Percentiles rank a stretch among this genome's conserved stretches.
Evolutionary conservation across 2,797 vertebrate genomes (phyloP).

Genomic region (Amphiprion clarkii): DNA sequence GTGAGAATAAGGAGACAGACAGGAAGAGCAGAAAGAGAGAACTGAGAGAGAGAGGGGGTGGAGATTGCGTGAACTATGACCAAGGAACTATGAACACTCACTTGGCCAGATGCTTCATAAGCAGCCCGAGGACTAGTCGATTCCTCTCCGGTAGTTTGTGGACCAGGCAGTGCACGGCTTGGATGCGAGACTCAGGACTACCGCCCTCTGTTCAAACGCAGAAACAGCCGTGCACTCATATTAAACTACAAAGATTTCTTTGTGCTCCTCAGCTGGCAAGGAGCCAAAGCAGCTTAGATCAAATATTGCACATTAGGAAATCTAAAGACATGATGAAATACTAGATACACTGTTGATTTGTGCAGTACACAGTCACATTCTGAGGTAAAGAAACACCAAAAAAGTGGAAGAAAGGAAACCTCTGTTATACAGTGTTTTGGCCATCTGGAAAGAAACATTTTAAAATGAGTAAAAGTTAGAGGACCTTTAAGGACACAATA

Average conservation of each 20-base stretch:
- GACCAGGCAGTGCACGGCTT: conserved; percentile 94
- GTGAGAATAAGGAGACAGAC: conserved; percentile 85
- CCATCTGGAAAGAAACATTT: background rate
- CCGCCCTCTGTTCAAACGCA: conserved; percentile 87
- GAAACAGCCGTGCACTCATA: conserved; percentile 50
- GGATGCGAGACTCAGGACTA: conserved; percentile 94
- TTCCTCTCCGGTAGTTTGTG: conserved; percentile 97
- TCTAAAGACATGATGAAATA: conserved; percentile 42
- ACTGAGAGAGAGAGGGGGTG: conserved; percentile 64
- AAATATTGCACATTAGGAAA: conserved; percentile 41
- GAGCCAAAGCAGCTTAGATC: conserved; percentile 46
- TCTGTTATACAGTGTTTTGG: conserved; percentile 14
- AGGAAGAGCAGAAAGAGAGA: conserved; percentile 76
- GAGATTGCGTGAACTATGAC: conserved; percentile 72
- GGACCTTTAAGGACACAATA: conserved; percentile 42
- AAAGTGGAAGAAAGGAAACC: background rate
- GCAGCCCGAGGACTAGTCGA: conserved; percentile 94
- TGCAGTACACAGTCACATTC: conserved; percentile 2
- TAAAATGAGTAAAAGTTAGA: conserved; percentile 43
- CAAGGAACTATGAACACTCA: conserved; percentile 85
- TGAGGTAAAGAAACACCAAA: conserved; percentile 1
- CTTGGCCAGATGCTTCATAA: conserved; percentile 97
- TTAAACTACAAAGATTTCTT: conserved; percentile 59
- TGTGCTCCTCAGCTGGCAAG: conserved; percentile 51
- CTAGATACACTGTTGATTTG: conserved; percentile 17